Conservation (phyloP, 2,797 vertebrate genomes). For the Sebastes miniatus region DNA sequence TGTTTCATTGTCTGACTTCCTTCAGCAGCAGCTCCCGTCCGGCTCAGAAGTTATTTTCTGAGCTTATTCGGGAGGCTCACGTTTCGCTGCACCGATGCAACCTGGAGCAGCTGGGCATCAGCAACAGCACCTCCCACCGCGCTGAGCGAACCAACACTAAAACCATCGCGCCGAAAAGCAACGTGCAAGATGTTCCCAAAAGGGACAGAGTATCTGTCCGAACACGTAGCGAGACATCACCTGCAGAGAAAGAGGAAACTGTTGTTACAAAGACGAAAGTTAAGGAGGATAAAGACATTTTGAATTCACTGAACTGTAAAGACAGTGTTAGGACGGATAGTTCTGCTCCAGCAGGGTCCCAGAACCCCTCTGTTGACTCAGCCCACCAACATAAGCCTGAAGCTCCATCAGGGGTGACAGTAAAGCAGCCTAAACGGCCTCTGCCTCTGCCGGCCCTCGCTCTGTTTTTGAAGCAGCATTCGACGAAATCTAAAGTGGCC, state of each 20-base stretch:
- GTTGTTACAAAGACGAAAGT: conserved; percentile 73
- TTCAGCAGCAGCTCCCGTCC: conserved; percentile 62
- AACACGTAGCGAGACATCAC: conserved; percentile 54
- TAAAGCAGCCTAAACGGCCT: conserved; percentile 63
- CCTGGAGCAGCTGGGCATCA: conserved; percentile 67
- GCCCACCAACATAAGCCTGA: background rate
- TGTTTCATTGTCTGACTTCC: conserved; percentile 38
- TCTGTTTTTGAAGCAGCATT: conserved; percentile 80
- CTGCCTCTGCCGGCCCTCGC: conserved; percentile 82
- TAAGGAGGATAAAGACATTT: conserved; percentile 73
- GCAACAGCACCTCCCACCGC: conserved; percentile 27
- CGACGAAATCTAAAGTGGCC: conserved; percentile 66
- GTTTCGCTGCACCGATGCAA: conserved; percentile 82
- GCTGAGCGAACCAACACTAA: conserved; percentile 30
- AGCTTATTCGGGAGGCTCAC: conserved; percentile 82
- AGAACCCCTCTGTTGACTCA: conserved; percentile 8
- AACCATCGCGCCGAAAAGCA: background rate
- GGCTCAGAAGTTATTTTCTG: conserved; percentile 74
- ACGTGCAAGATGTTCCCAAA: conserved; percentile 16
- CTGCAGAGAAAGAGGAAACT: conserved; percentile 77
- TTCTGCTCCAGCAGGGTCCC: background rate
- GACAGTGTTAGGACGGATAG: background rate
- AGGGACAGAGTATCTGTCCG: conserved; percentile 23
- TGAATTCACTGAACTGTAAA: background rate
- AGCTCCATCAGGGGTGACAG: background rate